Percentiles rank a stretch among this genome's conserved stretches.
These are phyloP conservation scores for Onychorhynchus coronatus DNA, from an alignment of 2,113 vertebrate genomes.

Conservation along the genomic window DNA sequence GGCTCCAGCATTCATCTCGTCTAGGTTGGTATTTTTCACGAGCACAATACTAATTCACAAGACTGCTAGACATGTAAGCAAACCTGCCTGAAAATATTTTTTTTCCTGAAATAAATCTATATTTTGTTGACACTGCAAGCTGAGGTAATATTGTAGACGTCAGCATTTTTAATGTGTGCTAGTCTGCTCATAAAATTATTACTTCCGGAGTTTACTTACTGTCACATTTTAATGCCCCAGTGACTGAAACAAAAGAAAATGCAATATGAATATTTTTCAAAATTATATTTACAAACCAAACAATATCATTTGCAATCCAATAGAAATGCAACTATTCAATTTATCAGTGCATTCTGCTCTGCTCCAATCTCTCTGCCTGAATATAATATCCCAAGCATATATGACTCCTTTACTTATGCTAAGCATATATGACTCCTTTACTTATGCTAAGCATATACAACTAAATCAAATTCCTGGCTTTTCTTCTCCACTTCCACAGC, in stretches of 20 bases:
- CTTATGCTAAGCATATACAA: neutral
- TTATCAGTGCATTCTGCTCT: neutral
- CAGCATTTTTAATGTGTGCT: constrained; percentile 9
- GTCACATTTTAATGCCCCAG: neutral
- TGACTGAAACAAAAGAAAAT: neutral
- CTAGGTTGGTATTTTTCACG: neutral
- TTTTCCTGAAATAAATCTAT: neutral
- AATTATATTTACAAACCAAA: neutral
- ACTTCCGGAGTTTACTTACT: neutral
- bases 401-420: neutral
- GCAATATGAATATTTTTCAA: neutral
- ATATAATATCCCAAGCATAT: neutral
- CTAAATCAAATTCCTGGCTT: neutral
- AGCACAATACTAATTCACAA: neutral
- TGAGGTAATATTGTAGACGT: neutral
- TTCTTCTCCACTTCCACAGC: neutral
- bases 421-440: neutral
- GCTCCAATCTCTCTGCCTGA: neutral
- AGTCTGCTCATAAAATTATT: neutral
- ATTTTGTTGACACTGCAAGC: neutral
- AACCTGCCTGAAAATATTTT: neutral
- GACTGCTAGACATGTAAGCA: neutral
- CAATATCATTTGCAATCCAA: neutral
- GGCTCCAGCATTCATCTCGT: neutral
- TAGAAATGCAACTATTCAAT: constrained; percentile 1